phyloP scores from a whole-genome alignment of 2,797 vertebrate genomes.

The Lepus townsendii region DNA sequence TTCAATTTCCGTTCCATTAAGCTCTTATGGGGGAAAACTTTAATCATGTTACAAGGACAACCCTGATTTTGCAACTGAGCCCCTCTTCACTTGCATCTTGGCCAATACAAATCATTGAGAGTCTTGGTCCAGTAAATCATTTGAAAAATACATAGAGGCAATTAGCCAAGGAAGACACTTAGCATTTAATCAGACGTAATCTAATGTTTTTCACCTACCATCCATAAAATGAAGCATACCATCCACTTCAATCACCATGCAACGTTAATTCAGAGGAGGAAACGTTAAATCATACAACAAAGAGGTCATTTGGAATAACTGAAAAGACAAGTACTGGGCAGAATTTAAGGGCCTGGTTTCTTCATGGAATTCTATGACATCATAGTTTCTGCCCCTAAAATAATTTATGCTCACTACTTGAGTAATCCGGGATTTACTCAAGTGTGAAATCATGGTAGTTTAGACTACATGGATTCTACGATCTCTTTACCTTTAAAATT shows the following conservation, averaged over 20 bases:
- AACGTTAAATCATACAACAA: slow-evolving; percentile 10
- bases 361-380: background rate
- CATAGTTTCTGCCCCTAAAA: background rate
- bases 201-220: slow-evolving; percentile 24
- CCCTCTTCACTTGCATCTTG: background rate
- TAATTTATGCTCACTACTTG: background rate
- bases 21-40: background rate
- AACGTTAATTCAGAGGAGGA: background rate
- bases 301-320: background rate
- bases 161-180: slow-evolving; percentile 29
- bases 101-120: slow-evolving; percentile 43
- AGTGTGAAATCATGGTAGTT: background rate
- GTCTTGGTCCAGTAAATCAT: slow-evolving; percentile 41
- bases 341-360: background rate
- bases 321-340: background rate
- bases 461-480: background rate
- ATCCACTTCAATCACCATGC: slow-evolving; percentile 22
- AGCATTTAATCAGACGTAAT: slow-evolving; percentile 28
- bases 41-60: background rate
- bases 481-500: slow-evolving; percentile 39
- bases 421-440: background rate
- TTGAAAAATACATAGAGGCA: slow-evolving; percentile 48
- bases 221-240: slow-evolving; percentile 32
- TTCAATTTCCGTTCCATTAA: background rate
- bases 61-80: slow-evolving; percentile 16